Evolutionary conservation across 2,797 vertebrate species (phyloP), one percentile per base, ranked within the genome.

Genomic region (Rhadinocentrus ornatus): DNA sequence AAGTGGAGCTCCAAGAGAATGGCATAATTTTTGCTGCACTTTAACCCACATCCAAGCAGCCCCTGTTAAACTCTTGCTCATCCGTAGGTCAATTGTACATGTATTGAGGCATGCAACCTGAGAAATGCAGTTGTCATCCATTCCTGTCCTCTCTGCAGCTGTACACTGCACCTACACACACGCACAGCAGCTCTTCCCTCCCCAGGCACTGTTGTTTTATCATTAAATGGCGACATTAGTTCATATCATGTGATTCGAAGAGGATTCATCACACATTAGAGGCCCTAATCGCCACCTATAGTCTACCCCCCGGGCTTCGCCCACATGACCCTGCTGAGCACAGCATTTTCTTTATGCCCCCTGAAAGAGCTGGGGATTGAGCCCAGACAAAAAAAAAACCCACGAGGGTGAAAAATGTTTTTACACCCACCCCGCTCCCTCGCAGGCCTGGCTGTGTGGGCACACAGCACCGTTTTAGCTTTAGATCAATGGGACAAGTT

Each of bases 321-420:
- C 95, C 92, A 92, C 91, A 91, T 94, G 94, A 96, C 95, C 95
- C 95, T 95, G 97, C 97, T 97, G 96, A 98, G 93, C 77, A 50
- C 92, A 95, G 97, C 96, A 86, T 82, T 97, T 96, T 90, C 89
- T 96, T 99, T 99, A 93, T 99, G 87, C 83, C 81, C 84, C 63
- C 86, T 95, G 93, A 97, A 96, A 96, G 93, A 91, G 92, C 91
- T 86, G 93, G 95, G 96, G 96, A 96, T 95, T 96, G 95, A 96
- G 90, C 93, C 92, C 93, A 93, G 94, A 95, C 95, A 96, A 97
- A 97, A 94, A 94, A 94, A 92, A 93, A 89, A 63, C 57, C 78
- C 89, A 94, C 93, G 86, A 94, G 95, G 91, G 94, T 93, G 94
- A 94, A 94, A 95, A 94, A 94, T 92, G 95, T 95, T 95, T 96